Base-by-base conservation (phyloP, 2,797 vertebrate species). In the Remorina albescens region DNA sequence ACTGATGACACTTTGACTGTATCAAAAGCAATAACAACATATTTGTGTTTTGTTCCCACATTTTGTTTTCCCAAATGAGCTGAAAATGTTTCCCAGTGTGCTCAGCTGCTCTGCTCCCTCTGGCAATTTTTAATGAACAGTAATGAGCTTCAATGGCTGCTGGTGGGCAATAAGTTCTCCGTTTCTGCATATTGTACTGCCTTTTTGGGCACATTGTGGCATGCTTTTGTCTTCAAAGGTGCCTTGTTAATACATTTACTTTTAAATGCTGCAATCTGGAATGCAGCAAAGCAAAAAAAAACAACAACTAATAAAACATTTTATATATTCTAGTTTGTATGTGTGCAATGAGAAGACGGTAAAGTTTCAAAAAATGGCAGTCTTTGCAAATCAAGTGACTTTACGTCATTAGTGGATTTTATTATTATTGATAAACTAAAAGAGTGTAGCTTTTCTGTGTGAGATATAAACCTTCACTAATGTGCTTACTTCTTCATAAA, bases 11-110 rank as follows among this genome's bases (percentile, higher is more conserved):
- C 46, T 57, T 77, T 36, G 60, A 76, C 55, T 42, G 21, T 75
- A 74, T 85, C 36, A 23, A 7, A 82, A 85, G 85, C 83, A 86
- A 88, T 80, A 88, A 79, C 16, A 37, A 15, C 34, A 21, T 74
- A 69, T 70, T 68, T 44, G 41, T 44, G 18, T 19, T 32, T 34
- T 19, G n/a, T 54, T 32, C 51, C 25, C 36, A 39, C 34, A 18
- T 13, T 16, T 34, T 36, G 8, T 44, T 19, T 42, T 19, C 19
- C 2, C 41, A 34, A 69, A 76, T 59, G 3, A 82, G 51, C 49
- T 57, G 57, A n/a, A 8, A 10, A 28, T 1, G 9, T 49, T 69
- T 65, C 36, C 26, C 3, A 12, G 53, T 49, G 41, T 66, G 9
- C 56, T 63, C 71, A 44, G 25, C 49, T 9, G 65, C 58, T 67